These are phyloP conservation scores for Holacanthella duospinosa DNA, from an alignment of 2,888 invertebrate species.

Conservation along the genomic window DNA sequence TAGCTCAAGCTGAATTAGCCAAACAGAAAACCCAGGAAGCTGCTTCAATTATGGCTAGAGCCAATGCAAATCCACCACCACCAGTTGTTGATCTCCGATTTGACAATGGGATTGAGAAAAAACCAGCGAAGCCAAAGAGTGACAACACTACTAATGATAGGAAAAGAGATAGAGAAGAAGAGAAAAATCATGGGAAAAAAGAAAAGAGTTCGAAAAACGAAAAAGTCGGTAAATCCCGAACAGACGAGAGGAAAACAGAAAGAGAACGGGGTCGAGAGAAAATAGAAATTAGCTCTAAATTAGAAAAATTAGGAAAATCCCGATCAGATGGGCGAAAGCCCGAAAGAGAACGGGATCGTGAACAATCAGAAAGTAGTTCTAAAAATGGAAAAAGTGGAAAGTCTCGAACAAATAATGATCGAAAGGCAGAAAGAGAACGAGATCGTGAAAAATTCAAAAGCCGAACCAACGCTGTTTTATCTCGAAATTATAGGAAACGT, in stretches of 20 bases:
- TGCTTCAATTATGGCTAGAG: conserved; percentile 20
- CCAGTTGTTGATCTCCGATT: not conserved
- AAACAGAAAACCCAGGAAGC: conserved; percentile 29
- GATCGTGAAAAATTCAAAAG: conserved; percentile 15
- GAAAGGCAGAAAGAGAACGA: not conserved
- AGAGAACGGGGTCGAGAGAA: no score
- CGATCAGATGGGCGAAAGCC: no score
- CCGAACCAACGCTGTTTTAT: conserved; percentile 19
- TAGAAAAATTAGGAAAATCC: no score
- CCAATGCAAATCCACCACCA: not conserved
- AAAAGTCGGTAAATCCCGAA: no score
- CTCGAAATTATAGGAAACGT: conserved; percentile 24
- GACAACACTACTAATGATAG: conserved; percentile 12
- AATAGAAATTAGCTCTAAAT: no score
- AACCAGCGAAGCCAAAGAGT: conserved; percentile 12
- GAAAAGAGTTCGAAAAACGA: no score
- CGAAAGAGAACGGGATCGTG: no score
- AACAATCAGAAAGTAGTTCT: no score
- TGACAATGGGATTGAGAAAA: no score
- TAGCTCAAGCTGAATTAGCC: conserved; percentile 32
- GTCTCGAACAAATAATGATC: not conserved
- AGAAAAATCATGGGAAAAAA: conserved; percentile 1
- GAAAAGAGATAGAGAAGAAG: conserved; percentile 4
- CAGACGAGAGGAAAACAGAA: no score
- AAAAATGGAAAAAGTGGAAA: no score